Base-by-base conservation (phyloP, 2,113 vertebrate species). In the Rhea pennata region DNA sequence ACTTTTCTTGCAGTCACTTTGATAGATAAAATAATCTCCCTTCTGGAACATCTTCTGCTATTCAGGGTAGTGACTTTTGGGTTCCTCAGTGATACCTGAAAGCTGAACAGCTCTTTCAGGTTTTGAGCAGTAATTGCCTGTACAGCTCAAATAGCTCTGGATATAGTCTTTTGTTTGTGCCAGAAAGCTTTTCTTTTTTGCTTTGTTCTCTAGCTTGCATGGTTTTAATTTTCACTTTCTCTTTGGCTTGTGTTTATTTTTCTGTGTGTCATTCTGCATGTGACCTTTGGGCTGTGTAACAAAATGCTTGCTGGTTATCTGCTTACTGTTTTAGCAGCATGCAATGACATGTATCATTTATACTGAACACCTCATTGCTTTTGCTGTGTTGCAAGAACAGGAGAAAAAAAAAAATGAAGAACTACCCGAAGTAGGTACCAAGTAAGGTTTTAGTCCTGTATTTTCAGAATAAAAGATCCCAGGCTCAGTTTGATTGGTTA, bases 211-310 rank as follows among this genome's bases (percentile, higher is more conserved):
- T 67, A 3, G 59, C 61, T 64, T 74, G 29, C 33, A 50, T 33
- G 72, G 33, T 80, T 95, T 86, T 42, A 92, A 86, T 95, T 96
- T 96, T 96, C 54, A 36, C 40, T 90, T 94, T 96, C 79, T 93
- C 19, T 94, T 90, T 90, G 86, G 27, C 48, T 64, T 93, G 3
- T 24, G 39, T 87, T 85, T 96, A 69, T 78, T 59, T 91, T 42
- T 75, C 6, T 85, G 22, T 72, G 48, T 19, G n/a, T 84, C 24
- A 51, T 94, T 95, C n/a, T 94, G n/a, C 24, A 2, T 90, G 44
- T 94, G 83, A 84, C 66, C 88, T 81, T 87, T 72, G 40, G 58
- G 48, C 85, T 88, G 48, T 88, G 73, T 39, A 88, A 36, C 42
- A 71, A 64, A 90, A 84, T 27, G 50, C 85, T 88, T 70, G 69